Percentiles rank a stretch among this genome's conserved stretches.
Evolutionary conservation across 2,888 invertebrate genomes (phyloP).

Genomic region (Sepiola atlantica): DNA sequence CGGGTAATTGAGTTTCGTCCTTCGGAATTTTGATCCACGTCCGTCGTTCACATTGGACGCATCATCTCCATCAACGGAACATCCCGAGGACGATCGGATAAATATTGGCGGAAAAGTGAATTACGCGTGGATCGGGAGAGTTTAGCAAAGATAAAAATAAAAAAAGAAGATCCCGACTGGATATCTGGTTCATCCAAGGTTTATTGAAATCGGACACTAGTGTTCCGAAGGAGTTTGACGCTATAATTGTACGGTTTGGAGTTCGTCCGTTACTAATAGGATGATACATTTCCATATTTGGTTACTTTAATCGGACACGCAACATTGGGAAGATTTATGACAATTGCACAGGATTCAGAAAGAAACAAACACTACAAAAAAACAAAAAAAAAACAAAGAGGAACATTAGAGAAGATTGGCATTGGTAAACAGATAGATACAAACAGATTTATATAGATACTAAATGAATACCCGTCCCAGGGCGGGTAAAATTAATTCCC

Average conservation of each 20-base stretch:
- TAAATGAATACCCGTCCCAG: too few relatives aligned
- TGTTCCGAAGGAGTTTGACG: not conserved
- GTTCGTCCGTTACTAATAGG: too few relatives aligned
- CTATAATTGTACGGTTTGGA: not conserved
- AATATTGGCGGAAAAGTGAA: not conserved
- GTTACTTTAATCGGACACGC: too few relatives aligned
- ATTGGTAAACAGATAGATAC: too few relatives aligned
- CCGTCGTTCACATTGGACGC: not conserved
- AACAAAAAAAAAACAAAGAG: too few relatives aligned
- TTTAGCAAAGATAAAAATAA: not conserved
- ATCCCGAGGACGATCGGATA: not conserved
- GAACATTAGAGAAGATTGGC: too few relatives aligned
- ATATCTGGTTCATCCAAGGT: not conserved
- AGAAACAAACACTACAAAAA: too few relatives aligned
- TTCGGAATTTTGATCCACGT: not conserved
- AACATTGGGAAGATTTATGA: too few relatives aligned
- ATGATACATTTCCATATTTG: too few relatives aligned
- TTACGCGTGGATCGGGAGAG: not conserved
- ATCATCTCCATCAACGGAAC: not conserved
- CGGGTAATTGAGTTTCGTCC: not conserved
- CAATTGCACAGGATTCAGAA: too few relatives aligned
- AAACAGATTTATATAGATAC: too few relatives aligned
- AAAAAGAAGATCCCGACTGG: not conserved
- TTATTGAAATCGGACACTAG: not conserved
- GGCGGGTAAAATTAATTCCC: too few relatives aligned